Evolutionary conservation across 2,113 vertebrate species (phyloP).

Genomic region (Macquaria ambigua): DNA sequence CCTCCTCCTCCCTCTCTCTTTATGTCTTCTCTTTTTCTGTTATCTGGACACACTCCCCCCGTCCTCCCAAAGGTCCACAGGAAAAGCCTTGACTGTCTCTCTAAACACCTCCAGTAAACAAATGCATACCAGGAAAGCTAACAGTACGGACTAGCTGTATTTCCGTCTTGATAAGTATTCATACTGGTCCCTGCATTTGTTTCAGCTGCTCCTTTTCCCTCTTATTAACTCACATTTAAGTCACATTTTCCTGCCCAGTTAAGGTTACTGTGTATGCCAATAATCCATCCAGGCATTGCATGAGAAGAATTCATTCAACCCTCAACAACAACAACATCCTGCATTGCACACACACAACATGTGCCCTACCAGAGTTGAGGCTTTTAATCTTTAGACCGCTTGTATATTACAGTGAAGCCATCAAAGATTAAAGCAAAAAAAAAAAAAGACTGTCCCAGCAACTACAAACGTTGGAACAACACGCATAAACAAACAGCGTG

Average conservation of each 20-base stretch:
- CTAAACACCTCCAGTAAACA: slow-evolving; percentile 71
- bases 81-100: slow-evolving; percentile 65
- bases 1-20: slow-evolving; percentile 35
- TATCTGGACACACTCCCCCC: slow-evolving; percentile 52
- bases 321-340: slow-evolving; percentile 34
- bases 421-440: slow-evolving; percentile 43
- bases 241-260: background rate
- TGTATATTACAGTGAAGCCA: slow-evolving; percentile 40
- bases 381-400: slow-evolving; percentile 57
- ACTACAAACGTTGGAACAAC: background rate
- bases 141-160: slow-evolving; percentile 24
- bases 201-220: background rate
- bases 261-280: background rate
- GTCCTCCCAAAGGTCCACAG: slow-evolving; percentile 66
- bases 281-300: background rate
- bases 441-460: slow-evolving; percentile 5
- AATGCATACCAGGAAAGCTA: slow-evolving; percentile 53
- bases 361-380: slow-evolving; percentile 25
- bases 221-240: background rate
- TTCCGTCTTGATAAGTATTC: slow-evolving; percentile 23
- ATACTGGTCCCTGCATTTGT: background rate
- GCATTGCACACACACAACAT: background rate
- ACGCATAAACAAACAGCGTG: slow-evolving; percentile 4
- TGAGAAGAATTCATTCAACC: background rate
- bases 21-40: slow-evolving; percentile 43